Percentiles rank a stretch among this genome's conserved stretches.
phyloP scores from a whole-genome alignment of 2,888 invertebrate species.

The Drosophila cracens region DNA sequence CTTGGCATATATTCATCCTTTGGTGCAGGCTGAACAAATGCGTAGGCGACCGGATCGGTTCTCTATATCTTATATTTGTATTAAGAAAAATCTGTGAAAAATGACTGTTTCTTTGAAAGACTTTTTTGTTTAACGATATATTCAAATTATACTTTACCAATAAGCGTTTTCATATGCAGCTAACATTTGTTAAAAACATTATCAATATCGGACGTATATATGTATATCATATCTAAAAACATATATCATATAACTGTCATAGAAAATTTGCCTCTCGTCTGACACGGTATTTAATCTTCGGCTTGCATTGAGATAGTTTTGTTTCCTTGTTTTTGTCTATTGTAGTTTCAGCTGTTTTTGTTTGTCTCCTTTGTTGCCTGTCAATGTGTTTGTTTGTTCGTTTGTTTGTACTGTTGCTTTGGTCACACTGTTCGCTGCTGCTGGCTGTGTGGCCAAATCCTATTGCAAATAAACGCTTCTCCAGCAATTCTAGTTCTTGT shows the following conservation, averaged over 20 bases:
- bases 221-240: neutral
- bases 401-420: slow-evolving; percentile 70
- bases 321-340: neutral
- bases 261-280: neutral
- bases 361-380: slow-evolving; percentile 45
- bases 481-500: slow-evolving; percentile 58
- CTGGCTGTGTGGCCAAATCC: slow-evolving; percentile 62
- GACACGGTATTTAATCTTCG: neutral
- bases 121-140: neutral
- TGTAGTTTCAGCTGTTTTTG: slow-evolving; percentile 19
- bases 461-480: slow-evolving; percentile 72
- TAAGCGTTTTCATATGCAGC: neutral
- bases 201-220: neutral
- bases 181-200: neutral
- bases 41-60: too few species aligned
- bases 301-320: slow-evolving; percentile 1
- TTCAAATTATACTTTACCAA: neutral
- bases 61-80: neutral
- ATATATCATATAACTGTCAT: neutral
- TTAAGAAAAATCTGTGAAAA: neutral
- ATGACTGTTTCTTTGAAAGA: neutral
- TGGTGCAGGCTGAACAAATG: too few species aligned
- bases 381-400: slow-evolving; percentile 57
- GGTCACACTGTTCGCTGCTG: slow-evolving; percentile 37
- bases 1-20: too few species aligned